Base-by-base conservation (phyloP, 2,113 vertebrate species). In the Psilopsiagon aurifrons region DNA sequence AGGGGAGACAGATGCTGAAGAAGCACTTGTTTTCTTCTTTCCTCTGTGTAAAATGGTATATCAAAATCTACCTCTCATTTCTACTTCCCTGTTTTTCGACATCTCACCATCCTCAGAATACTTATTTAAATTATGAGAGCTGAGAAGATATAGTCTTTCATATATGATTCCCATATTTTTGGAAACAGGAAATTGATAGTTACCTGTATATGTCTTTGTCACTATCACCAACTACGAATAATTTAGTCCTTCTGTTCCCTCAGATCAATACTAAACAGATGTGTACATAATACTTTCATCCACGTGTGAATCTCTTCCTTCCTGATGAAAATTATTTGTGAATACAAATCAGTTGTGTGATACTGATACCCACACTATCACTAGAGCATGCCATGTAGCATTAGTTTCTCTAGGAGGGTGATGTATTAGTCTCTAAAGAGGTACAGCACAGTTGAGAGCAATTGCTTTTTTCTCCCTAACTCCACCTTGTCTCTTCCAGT, bases 231-330 rank as follows among this genome's bases (percentile, higher is more conserved):
- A 15, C 41, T 66, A 80, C 81, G 82, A 55, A 41, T 3, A 63
- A 66, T 62, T 67, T 15, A 75, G 35, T 23, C 16, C 7, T 80
- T 81, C 13, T n/a, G 28, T 60, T 91, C 14, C 8, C 28, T 66
- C 46, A 76, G 13, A 25, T 83, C 9, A 66, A 73, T 54, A 82
- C 27, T 83, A 69, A 91, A 47, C 16, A 57, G 78, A 62, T 47
- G 3, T 28, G 37, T 57, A 23, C 68, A 33, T n/a, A 59, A 37
- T 62, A 37, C 7, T 62, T 95, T 87, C 73, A 22, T 70, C 39
- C 2, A 1, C 0, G 0, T 35, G 55, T 64, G n/a, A 64, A 46
- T 49, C 33, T 80, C 25, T 46, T 25, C 44, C 25, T 7, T 71
- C 11, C 25, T 49, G 12, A 41, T 55, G 35, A 41, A 59, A 93